phyloP scores from a whole-genome alignment of 2,797 vertebrate species.

The Platyrinchus mystaceus region DNA sequence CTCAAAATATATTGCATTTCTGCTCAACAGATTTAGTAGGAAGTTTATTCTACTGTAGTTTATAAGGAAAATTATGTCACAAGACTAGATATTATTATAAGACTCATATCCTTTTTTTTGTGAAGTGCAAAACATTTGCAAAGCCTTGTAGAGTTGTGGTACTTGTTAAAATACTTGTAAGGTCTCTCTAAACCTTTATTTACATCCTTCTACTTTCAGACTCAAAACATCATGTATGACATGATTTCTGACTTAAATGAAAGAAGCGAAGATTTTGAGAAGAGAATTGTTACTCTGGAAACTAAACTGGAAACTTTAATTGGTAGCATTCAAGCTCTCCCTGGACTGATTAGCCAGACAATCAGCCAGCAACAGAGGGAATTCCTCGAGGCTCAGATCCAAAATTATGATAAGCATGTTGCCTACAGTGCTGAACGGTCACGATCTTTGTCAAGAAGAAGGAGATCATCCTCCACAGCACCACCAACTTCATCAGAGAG shows the following conservation, averaged over 20 bases:
- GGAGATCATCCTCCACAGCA: constrained; percentile 94
- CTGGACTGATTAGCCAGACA: constrained; percentile 96
- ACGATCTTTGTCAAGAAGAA: constrained; percentile 88
- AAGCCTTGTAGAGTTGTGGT: not conserved
- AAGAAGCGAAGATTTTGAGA: constrained; percentile 98
- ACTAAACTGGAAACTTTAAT: constrained; percentile 96
- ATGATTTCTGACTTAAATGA: constrained; percentile 99
- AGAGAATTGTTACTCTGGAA: constrained; percentile 95
- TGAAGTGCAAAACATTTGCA: not conserved
- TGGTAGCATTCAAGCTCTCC: constrained; percentile 94
- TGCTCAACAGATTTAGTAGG: not conserved
- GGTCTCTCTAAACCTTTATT: not conserved
- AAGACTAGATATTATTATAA: not conserved
- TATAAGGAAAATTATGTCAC: not conserved
- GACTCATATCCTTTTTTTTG: not conserved
- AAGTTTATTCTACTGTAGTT: not conserved
- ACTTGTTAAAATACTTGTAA: not conserved
- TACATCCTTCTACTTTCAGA: constrained; percentile 79
- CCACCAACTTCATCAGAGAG: constrained; percentile 99
- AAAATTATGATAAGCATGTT: constrained; percentile 88
- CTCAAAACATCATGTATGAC: constrained; percentile 99
- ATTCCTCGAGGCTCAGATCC: constrained; percentile 93
- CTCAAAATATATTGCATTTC: not conserved
- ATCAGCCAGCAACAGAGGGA: constrained; percentile 96
- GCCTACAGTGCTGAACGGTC: constrained; percentile 88